Evolutionary conservation across 1,140 invertebrate species (phyloP).

Genomic region (Lutraria rhynchaena): DNA sequence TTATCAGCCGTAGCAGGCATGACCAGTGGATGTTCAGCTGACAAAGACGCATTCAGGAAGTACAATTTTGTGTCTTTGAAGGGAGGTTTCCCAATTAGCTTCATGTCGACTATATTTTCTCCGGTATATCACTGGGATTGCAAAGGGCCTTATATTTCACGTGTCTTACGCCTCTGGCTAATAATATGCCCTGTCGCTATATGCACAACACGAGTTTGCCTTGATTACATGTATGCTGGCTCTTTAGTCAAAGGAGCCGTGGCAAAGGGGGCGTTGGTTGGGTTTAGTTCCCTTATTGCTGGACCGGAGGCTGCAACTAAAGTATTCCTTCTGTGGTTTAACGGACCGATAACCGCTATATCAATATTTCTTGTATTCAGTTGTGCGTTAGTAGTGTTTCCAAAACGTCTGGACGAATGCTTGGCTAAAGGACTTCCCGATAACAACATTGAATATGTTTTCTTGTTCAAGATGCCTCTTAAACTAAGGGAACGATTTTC

Average conservation of each 20-base stretch:
- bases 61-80: too few relatives aligned
- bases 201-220: neutral
- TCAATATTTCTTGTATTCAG: constrained; percentile 23
- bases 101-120: constrained; percentile 3
- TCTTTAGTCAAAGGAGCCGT: constrained; percentile 1
- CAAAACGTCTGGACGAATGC: neutral
- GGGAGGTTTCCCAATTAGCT: neutral
- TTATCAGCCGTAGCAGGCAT: too few relatives aligned
- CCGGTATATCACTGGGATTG: neutral
- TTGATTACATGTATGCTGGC: constrained; percentile 14
- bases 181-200: neutral
- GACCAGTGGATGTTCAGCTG: too few relatives aligned
- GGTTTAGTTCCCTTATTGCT: constrained; percentile 37
- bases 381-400: constrained; percentile 10
- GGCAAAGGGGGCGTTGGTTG: constrained; percentile 1
- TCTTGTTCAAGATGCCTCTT: constrained; percentile 11
- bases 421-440: constrained; percentile 15
- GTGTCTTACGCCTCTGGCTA: constrained; percentile 12
- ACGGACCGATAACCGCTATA: constrained; percentile 39
- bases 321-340: constrained; percentile 28
- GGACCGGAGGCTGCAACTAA: neutral
- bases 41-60: too few relatives aligned
- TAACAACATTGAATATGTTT: neutral
- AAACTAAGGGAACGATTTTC: constrained; percentile 27
- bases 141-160: neutral